These are phyloP conservation scores for Neotoxoptera formosana DNA, from an alignment of 1,140 invertebrate species.

Conservation along the genomic window DNA sequence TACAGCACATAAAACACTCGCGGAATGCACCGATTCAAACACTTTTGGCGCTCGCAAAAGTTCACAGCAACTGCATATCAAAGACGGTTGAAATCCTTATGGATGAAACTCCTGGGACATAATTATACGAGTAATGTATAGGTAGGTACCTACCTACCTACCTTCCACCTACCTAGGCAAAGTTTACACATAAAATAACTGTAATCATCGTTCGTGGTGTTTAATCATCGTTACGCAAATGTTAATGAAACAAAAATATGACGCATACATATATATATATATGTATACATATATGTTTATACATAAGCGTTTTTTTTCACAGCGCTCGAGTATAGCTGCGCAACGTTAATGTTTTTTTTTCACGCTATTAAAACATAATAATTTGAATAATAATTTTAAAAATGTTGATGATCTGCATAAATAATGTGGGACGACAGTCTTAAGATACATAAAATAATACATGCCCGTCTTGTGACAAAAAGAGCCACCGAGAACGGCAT, in stretches of 20 bases:
- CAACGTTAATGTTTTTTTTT: too few species aligned
- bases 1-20: slow-evolving; percentile 8
- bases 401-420: background rate
- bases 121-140: background rate
- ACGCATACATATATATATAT: background rate
- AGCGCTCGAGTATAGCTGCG: background rate
- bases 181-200: background rate
- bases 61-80: background rate
- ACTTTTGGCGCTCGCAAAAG: background rate
- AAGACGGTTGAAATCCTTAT: background rate
- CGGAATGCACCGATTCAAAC: slow-evolving; percentile 26
- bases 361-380: background rate
- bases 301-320: background rate
- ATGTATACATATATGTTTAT: background rate
- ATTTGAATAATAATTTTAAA: background rate
- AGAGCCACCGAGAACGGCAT: too few species aligned
- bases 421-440: too few species aligned
- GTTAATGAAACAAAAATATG: background rate
- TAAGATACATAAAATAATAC: too few species aligned
- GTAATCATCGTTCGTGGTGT: background rate
- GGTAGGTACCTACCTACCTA: too few species aligned
- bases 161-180: background rate
- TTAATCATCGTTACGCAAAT: background rate
- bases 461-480: too few species aligned
- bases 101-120: background rate